Percentiles rank a stretch among this genome's conserved stretches.
Conservation (phyloP, 2,888 invertebrate species). For the Drosophila recens region DNA sequence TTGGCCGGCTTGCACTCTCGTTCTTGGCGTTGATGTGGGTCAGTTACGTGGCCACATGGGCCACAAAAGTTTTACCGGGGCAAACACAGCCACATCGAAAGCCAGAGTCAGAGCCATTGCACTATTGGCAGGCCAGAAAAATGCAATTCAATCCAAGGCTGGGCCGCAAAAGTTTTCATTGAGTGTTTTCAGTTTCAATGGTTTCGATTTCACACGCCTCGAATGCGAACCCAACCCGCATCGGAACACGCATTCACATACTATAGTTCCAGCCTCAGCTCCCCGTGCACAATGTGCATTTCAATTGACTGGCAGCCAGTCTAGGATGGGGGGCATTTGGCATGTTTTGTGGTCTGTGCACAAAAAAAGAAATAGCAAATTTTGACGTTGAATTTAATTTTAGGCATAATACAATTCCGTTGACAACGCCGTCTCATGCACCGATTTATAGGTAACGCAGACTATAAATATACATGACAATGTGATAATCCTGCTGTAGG, state of each 20-base stretch:
- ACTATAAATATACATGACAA: constrained; percentile 40
- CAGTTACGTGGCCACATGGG: constrained; percentile 70
- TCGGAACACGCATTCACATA: constrained; percentile 38
- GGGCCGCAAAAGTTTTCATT: constrained; percentile 71
- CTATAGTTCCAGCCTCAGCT: constrained; percentile 23
- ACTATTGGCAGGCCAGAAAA: constrained; percentile 50
- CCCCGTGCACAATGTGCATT: constrained; percentile 29
- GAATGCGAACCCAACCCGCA: constrained; percentile 38
- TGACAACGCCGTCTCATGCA: constrained; percentile 36
- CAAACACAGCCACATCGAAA: constrained; percentile 5
- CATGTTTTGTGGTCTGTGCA: constrained; percentile 31
- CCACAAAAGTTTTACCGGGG: constrained; percentile 48
- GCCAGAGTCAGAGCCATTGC: constrained; percentile 5
- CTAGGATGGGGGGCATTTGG: constrained; percentile 7
- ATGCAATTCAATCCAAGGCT: constrained; percentile 74
- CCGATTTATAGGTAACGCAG: constrained; percentile 38
- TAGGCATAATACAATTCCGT: constrained; percentile 26
- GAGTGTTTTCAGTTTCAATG: constrained; percentile 73
- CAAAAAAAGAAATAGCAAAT: constrained; percentile 1
- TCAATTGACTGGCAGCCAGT: constrained; percentile 24
- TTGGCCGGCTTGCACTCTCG: constrained; percentile 10
- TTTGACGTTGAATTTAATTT: constrained; percentile 32
- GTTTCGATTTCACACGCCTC: constrained; percentile 76
- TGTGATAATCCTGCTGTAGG: constrained; percentile 53
- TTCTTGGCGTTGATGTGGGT: constrained; percentile 63